phyloP scores from a whole-genome alignment of 2,113 vertebrate genomes.

The Psilopsiagon aurifrons region DNA sequence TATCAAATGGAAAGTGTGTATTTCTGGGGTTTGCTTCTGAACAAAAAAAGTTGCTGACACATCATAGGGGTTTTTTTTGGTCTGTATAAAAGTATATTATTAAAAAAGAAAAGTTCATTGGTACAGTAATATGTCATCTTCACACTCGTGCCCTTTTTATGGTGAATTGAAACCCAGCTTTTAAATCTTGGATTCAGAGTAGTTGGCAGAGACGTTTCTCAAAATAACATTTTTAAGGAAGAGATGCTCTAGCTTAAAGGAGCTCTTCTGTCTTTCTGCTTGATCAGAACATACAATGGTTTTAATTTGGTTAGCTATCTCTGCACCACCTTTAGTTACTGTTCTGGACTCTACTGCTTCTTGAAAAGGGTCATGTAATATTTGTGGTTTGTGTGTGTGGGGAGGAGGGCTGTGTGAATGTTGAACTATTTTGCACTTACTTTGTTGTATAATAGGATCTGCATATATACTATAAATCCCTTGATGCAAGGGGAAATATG shows the following conservation, averaged over 20 bases:
- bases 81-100: background rate
- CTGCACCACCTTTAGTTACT: background rate
- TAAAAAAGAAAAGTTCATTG: background rate
- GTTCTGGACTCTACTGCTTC: background rate
- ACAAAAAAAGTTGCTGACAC: background rate
- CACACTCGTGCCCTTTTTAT: background rate
- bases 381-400: background rate
- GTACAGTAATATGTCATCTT: background rate
- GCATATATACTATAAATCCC: background rate
- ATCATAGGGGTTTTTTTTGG: accelerated
- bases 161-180: background rate
- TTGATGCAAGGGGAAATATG: background rate
- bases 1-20: background rate
- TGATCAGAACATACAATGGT: background rate
- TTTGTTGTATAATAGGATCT: background rate
- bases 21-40: background rate
- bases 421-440: background rate
- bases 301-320: background rate
- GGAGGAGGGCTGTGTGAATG: background rate
- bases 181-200: background rate
- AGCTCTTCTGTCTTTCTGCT: background rate
- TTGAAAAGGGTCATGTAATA: background rate
- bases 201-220: background rate
- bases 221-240: background rate
- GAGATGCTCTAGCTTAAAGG: background rate